Percentiles rank a stretch among this genome's conserved stretches.
These are phyloP conservation scores for Proteles cristata DNA, from an alignment of 2,113 vertebrate species.

Conservation along the genomic window DNA sequence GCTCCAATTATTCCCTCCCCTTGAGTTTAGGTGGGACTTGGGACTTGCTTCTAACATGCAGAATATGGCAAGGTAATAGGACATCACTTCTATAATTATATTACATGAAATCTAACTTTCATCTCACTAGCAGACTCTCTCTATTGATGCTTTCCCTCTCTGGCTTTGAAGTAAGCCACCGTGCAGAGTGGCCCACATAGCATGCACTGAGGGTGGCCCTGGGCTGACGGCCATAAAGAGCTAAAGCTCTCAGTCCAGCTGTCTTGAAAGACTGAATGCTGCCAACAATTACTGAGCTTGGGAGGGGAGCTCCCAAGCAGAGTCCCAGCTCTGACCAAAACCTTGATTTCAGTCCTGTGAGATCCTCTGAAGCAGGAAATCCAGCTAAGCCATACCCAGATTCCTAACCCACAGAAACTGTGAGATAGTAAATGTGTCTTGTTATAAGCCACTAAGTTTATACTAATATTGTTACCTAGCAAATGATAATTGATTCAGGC, in stretches of 20 bases:
- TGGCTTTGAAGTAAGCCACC: not conserved
- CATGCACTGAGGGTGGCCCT: not conserved
- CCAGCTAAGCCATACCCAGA: not conserved
- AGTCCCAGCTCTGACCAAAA: not conserved
- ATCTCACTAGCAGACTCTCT: not conserved
- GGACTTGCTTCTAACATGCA: not conserved
- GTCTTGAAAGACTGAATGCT: not conserved
- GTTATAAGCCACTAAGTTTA: not conserved
- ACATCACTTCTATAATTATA: not conserved
- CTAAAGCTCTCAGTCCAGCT: not conserved
- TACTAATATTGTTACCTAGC: slow-evolving; percentile 43
- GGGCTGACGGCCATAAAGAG: not conserved
- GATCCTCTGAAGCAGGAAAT: not conserved
- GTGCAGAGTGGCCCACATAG: not conserved
- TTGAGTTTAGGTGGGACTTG: not conserved
- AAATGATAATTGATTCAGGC: slow-evolving; percentile 41
- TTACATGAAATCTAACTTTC: not conserved
- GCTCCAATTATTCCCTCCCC: not conserved
- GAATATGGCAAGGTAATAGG: not conserved
- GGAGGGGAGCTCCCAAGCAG: not conserved
- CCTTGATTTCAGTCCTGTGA: not conserved
- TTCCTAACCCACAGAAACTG: not conserved
- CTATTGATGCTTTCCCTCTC: not conserved
- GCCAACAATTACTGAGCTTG: not conserved
- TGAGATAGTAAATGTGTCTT: not conserved